Evolutionary conservation across 2,888 invertebrate genomes (phyloP).

Genomic region (Lasioglossum figueresi): DNA sequence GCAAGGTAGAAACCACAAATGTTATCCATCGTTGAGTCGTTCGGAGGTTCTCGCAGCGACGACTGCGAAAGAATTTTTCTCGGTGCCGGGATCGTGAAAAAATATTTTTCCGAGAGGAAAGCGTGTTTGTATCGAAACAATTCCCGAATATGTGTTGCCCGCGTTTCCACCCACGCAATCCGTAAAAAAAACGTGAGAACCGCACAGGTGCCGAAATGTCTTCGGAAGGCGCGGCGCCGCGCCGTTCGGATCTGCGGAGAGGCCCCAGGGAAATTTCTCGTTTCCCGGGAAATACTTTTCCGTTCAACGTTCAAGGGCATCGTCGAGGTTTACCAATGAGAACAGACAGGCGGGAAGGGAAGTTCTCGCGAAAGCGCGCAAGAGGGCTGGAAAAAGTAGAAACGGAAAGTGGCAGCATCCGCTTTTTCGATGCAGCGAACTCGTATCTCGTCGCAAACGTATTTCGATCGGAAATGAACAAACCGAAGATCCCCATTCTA

Average conservation of each 20-base stretch:
- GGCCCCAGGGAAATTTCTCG: conserved; percentile 29
- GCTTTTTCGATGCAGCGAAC: conserved; percentile 11
- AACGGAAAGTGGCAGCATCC: conserved; percentile 31
- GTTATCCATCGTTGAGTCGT: background rate
- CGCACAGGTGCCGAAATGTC: background rate
- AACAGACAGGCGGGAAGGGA: background rate
- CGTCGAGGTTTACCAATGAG: conserved; percentile 10
- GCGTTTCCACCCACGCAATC: no score
- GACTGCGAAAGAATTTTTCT: background rate
- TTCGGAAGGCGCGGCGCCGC: background rate
- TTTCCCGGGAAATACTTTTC: conserved; percentile 28
- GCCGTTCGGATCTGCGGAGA: background rate
- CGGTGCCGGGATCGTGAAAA: background rate
- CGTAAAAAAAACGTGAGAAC: background rate
- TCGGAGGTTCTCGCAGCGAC: background rate
- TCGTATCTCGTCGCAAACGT: background rate
- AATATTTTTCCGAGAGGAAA: background rate
- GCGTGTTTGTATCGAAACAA: background rate
- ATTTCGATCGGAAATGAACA: background rate
- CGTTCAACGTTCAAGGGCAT: conserved; percentile 56
- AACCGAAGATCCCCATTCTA: background rate
- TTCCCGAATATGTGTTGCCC: background rate
- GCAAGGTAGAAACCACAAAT: background rate
- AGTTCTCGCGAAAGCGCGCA: conserved; percentile 1
- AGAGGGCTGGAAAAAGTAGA: background rate